Evolutionary conservation across 1,140 invertebrate genomes (phyloP).

Genomic region (Heliconius eleuchia): DNA sequence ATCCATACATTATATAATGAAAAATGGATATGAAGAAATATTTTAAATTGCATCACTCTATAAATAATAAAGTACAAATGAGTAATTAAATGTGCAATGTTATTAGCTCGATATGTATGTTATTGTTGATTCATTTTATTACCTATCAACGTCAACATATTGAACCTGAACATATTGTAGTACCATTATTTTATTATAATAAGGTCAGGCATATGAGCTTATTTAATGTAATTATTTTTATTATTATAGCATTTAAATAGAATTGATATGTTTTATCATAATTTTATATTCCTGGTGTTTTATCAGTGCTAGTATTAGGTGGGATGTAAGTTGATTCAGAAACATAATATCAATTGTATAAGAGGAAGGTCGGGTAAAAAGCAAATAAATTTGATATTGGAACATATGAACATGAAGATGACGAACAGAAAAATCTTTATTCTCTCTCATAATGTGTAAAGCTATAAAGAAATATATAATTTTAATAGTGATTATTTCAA

Average conservation of each 20-base stretch:
- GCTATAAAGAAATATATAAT: background rate
- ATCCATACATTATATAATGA: background rate
- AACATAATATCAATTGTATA: no score
- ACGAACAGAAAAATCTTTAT: no score
- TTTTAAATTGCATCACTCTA: background rate
- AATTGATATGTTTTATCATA: no score
- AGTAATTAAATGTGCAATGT: constrained; percentile 10
- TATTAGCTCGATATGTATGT: background rate
- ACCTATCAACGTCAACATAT: background rate
- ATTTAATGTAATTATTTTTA: background rate
- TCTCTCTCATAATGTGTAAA: no score
- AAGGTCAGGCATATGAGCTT: background rate
- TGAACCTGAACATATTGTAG: background rate
- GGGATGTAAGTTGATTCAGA: no score
- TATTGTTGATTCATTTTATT: background rate
- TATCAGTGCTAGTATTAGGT: no score
- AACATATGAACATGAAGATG: no score
- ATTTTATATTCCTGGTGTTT: no score
- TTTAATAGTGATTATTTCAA: no score
- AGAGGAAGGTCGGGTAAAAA: no score
- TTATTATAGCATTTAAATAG: background rate
- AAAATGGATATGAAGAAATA: background rate
- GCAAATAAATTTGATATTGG: no score
- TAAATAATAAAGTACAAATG: background rate
- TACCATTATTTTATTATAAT: background rate